phyloP scores from a whole-genome alignment of 1,140 invertebrate genomes.

The Cydia splendana region DNA sequence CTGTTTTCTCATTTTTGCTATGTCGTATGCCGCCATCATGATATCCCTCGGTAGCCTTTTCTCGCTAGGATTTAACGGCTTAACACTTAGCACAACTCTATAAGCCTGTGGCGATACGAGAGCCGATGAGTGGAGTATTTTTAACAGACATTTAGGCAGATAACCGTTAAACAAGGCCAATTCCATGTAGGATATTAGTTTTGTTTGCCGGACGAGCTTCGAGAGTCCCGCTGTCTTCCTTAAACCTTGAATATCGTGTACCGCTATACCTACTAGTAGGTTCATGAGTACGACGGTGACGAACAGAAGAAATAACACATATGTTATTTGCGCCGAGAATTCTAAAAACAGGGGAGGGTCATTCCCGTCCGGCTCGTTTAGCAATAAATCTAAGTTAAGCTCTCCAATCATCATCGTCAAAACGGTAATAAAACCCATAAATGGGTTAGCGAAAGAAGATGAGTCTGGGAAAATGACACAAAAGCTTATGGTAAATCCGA shows the following conservation, averaged over 20 bases:
- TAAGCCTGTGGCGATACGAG: slow-evolving; percentile 88
- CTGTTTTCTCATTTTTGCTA: slow-evolving; percentile 86
- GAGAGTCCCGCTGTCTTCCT: slow-evolving; percentile 88
- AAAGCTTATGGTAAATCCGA: slow-evolving; percentile 92
- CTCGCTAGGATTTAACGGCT: slow-evolving; percentile 89
- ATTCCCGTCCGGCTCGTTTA: slow-evolving; percentile 83
- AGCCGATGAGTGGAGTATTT: slow-evolving; percentile 86
- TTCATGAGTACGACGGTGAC: slow-evolving; percentile 92
- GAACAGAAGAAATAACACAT: slow-evolving; percentile 87
- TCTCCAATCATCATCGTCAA: slow-evolving; percentile 95
- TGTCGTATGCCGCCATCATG: slow-evolving; percentile 86
- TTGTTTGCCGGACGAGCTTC: slow-evolving; percentile 88
- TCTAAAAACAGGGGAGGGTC: slow-evolving; percentile 83
- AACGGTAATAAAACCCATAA: slow-evolving; percentile 90
- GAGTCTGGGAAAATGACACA: slow-evolving; percentile 91
- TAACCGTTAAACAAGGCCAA: slow-evolving; percentile 85
- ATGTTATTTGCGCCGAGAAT: slow-evolving; percentile 87
- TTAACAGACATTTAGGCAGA: slow-evolving; percentile 85
- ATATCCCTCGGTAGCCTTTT: slow-evolving; percentile 88
- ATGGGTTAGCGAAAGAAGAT: slow-evolving; percentile 88
- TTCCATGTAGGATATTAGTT: slow-evolving; percentile 88
- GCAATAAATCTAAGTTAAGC: slow-evolving; percentile 85
- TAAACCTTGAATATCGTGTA: slow-evolving; percentile 89
- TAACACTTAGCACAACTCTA: slow-evolving; percentile 87
- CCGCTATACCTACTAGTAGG: slow-evolving; percentile 88